Conservation (phyloP, 2,113 vertebrate genomes). For the Caretta caretta region DNA sequence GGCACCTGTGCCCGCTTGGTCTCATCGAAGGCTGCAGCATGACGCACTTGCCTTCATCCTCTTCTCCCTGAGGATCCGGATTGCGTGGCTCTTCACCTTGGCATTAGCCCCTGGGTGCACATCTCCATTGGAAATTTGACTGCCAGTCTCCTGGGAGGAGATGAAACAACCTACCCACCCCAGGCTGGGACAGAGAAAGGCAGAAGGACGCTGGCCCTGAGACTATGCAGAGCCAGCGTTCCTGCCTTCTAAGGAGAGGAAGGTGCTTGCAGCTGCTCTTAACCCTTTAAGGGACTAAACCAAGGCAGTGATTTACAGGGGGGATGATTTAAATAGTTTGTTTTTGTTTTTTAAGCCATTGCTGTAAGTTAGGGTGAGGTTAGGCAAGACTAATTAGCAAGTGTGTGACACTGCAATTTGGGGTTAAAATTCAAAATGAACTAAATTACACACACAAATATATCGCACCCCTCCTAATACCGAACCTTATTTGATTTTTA, state of each 20-base stretch:
- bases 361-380: background rate
- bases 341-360: background rate
- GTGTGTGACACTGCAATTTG: background rate
- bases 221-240: background rate
- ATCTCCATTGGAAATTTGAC: background rate
- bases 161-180: background rate
- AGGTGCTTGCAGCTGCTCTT: background rate
- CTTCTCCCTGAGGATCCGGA: background rate
- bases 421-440: background rate
- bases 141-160: background rate
- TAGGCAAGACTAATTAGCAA: background rate
- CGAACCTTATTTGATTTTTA: background rate
- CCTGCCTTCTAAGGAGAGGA: rapidly evolving
- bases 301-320: background rate
- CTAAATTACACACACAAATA: background rate
- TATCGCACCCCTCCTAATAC: no score
- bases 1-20: background rate
- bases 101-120: background rate
- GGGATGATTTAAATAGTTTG: background rate
- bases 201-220: background rate
- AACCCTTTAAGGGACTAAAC: background rate
- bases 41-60: background rate
- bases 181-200: background rate
- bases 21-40: background rate
- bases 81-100: background rate